Conservation (phyloP, 2,888 invertebrate species). For the Cataglyphis livida region DNA sequence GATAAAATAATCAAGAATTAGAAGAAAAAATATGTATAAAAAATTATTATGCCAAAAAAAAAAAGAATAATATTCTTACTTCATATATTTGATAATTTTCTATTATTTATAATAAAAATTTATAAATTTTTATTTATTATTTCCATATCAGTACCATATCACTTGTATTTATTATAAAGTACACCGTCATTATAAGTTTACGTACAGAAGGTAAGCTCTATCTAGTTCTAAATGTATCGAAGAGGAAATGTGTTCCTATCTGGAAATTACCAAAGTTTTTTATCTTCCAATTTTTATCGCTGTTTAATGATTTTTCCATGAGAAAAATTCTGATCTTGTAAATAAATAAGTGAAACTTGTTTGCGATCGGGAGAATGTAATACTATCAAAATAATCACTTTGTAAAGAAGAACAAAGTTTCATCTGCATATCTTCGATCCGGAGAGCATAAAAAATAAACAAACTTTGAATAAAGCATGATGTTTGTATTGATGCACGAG, state of each 20-base stretch:
- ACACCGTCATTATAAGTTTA: neutral
- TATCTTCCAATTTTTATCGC: neutral
- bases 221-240: neutral
- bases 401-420: neutral
- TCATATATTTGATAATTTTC: neutral
- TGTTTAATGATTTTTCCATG: neutral
- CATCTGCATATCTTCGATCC: neutral
- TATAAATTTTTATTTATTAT: neutral
- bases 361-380: neutral
- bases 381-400: neutral
- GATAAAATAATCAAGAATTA: neutral
- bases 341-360: conserved; percentile 2
- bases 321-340: neutral
- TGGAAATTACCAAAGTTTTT: neutral
- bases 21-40: neutral
- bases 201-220: neutral
- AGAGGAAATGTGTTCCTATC: neutral
- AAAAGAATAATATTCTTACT: neutral
- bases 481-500: neutral
- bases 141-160: no score
- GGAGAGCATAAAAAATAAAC: neutral
- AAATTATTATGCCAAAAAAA: neutral
- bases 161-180: neutral
- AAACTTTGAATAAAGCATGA: neutral
- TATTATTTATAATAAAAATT: neutral